Evolutionary conservation across 2,888 invertebrate genomes (phyloP).

Genomic region (Linnaemya tessellans): DNA sequence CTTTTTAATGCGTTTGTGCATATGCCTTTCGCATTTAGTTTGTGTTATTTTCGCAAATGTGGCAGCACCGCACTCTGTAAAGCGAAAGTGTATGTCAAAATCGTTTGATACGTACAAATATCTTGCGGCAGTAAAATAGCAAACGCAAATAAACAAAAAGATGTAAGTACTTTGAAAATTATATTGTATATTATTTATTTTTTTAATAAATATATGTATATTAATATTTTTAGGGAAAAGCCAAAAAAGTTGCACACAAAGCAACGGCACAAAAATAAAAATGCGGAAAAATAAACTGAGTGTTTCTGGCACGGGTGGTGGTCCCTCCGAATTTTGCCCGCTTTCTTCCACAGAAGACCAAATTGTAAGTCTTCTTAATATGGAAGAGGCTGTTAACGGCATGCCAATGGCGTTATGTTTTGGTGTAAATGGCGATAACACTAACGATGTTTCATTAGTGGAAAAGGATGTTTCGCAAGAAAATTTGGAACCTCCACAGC

Average conservation of each 20-base stretch:
- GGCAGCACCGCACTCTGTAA: constrained; percentile 32
- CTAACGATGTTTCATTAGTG: not conserved
- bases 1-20: constrained; percentile 18
- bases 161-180: not conserved
- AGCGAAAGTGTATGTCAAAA: constrained; percentile 30
- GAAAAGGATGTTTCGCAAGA: not conserved
- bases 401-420: not conserved
- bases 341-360: constrained; percentile 18
- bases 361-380: constrained; percentile 9
- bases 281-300: constrained; percentile 24
- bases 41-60: constrained; percentile 12
- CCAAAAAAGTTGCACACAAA: not conserved
- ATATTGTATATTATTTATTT: not conserved
- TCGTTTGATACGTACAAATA: constrained; percentile 6
- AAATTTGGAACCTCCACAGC: not conserved
- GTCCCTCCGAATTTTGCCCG: constrained; percentile 18
- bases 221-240: not conserved
- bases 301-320: constrained; percentile 28
- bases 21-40: constrained; percentile 11
- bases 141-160: constrained; percentile 1
- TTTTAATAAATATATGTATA: not conserved
- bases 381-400: constrained; percentile 19
- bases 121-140: constrained; percentile 1
- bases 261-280: not conserved
- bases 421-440: constrained; percentile 6